Conservation (phyloP, 2,888 invertebrate species). For the Orchesella flavescens region DNA sequence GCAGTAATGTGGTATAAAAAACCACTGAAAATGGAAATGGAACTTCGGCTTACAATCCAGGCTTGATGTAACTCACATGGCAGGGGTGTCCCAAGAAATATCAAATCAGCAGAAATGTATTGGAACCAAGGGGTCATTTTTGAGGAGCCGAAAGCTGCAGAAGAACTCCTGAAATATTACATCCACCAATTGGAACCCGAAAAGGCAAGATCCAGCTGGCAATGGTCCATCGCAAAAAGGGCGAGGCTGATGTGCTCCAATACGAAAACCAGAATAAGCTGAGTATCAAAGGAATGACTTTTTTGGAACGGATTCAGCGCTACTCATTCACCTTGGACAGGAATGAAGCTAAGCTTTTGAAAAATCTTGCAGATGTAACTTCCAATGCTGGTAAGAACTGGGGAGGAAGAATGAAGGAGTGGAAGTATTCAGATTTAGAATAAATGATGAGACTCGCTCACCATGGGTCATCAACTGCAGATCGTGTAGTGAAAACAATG, state of each 20-base stretch:
- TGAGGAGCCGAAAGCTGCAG: not conserved
- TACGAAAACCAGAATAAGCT: constrained; percentile 9
- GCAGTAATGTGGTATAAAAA: constrained; percentile 45
- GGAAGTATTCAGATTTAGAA: no score
- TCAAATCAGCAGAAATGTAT: constrained; percentile 18
- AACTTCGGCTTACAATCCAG: constrained; percentile 19
- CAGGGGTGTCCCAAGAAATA: not conserved
- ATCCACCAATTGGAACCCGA: not conserved
- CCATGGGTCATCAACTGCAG: not conserved
- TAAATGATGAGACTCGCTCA: not conserved
- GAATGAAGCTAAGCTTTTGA: not conserved
- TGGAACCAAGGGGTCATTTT: constrained; percentile 19
- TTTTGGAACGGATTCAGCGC: constrained; percentile 3
- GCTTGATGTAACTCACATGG: not conserved
- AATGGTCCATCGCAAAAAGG: not conserved
- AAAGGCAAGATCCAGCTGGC: not conserved
- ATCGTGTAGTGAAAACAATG: not conserved
- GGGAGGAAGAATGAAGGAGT: not conserved
- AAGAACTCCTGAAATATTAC: not conserved
- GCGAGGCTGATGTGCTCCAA: not conserved
- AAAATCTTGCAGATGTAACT: not conserved
- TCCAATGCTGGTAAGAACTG: not conserved
- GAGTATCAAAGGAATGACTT: constrained; percentile 1
- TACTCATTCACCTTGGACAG: not conserved
- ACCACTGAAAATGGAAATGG: constrained; percentile 40